Conservation (phyloP, 2,797 vertebrate genomes). For the Sebastes miniatus region DNA sequence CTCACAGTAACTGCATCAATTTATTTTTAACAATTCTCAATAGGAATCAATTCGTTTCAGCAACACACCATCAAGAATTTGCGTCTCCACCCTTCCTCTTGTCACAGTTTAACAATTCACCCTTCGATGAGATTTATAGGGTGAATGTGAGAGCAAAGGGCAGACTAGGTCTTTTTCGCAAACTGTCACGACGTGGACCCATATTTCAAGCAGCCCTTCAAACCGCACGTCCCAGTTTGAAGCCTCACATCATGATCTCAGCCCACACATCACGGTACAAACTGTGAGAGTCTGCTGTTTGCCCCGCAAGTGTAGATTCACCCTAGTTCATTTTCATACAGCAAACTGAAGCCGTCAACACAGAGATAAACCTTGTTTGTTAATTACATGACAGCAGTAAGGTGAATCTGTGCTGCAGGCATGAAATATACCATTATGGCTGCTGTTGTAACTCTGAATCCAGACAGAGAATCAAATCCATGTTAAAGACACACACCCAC, state of each 20-base stretch:
- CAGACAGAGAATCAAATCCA: constrained; percentile 25
- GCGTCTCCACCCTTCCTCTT: constrained; percentile 45
- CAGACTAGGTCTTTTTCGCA: constrained; percentile 20
- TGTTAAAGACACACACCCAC: constrained; percentile 13
- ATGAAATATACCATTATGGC: constrained; percentile 19
- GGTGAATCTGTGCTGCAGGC: constrained; percentile 6
- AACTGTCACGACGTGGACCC: constrained; percentile 41
- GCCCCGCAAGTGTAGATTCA: background rate
- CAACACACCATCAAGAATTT: constrained; percentile 22
- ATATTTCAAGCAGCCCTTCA: constrained; percentile 57
- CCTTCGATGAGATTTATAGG: constrained; percentile 47
- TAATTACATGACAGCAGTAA: constrained; percentile 9
- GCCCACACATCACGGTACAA: constrained; percentile 61
- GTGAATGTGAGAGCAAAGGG: constrained; percentile 38
- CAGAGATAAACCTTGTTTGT: background rate
- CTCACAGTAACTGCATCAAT: background rate
- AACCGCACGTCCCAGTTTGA: constrained; percentile 55
- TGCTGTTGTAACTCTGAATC: constrained; percentile 32
- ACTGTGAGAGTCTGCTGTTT: background rate
- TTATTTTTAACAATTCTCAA: background rate
- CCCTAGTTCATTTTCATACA: background rate
- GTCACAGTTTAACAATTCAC: constrained; percentile 43
- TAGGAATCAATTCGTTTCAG: constrained; percentile 28
- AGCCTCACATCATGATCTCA: constrained; percentile 56
- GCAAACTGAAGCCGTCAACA: background rate